Evolutionary conservation across 2,113 vertebrate species (phyloP).

Genomic region (Myxocyprinus asiaticus): DNA sequence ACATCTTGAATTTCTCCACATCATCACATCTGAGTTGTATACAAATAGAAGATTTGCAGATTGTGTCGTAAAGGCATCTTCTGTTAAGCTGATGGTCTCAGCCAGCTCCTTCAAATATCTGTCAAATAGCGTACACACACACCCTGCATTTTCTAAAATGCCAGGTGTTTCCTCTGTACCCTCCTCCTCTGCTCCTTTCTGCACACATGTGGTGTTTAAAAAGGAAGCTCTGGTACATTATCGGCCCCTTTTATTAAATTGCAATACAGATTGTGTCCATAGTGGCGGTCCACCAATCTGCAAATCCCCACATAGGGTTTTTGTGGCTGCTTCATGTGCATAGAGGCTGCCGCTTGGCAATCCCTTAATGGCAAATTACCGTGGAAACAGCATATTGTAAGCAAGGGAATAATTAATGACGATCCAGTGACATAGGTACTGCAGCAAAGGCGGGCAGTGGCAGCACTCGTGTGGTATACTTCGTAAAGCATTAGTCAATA

Average conservation of each 20-base stretch:
- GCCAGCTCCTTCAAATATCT: conserved; percentile 27
- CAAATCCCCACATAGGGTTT: conserved; percentile 36
- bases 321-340: conserved; percentile 30
- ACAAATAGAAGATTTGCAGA: neutral
- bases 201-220: conserved; percentile 49
- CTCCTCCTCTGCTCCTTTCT: neutral
- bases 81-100: conserved; percentile 19
- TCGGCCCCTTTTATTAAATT: conserved; percentile 49
- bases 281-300: conserved; percentile 39
- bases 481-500: conserved; percentile 38
- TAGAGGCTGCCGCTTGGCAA: conserved; percentile 11
- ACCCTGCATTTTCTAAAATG: conserved; percentile 19
- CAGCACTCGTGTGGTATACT: conserved; percentile 18
- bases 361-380: conserved; percentile 48
- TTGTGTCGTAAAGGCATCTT: conserved; percentile 9
- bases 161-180: conserved; percentile 12
- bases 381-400: conserved; percentile 44
- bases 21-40: neutral
- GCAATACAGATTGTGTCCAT: conserved; percentile 46
- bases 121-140: conserved; percentile 31
- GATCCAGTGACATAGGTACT: conserved; percentile 30
- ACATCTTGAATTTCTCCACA: neutral
- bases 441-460: conserved; percentile 10
- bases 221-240: conserved; percentile 50
- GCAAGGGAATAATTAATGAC: conserved; percentile 54